Evolutionary conservation across 2,888 invertebrate genomes (phyloP).

Genomic region (Tinea trinotella): DNA sequence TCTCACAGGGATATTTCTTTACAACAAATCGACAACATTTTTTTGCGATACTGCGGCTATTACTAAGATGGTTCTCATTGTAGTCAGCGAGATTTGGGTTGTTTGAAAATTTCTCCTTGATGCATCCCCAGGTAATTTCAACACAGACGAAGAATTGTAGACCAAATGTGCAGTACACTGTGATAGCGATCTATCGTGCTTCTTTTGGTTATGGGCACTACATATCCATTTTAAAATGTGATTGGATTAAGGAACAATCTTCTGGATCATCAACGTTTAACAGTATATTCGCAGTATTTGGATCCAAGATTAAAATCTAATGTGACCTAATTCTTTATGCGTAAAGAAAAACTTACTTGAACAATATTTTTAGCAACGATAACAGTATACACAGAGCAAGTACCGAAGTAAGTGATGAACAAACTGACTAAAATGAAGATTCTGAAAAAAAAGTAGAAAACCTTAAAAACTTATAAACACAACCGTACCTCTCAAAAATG

Average conservation of each 20-base stretch:
- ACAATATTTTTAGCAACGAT: slow-evolving; percentile 90
- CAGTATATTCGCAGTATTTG: too few relatives aligned
- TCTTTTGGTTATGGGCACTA: too few relatives aligned
- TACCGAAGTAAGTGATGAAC: slow-evolving; percentile 95
- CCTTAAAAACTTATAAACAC: not conserved
- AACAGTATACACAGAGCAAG: slow-evolving; percentile 97
- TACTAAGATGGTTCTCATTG: slow-evolving; percentile 77
- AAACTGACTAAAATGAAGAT: slow-evolving; percentile 82
- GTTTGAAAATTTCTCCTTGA: slow-evolving; percentile 81
- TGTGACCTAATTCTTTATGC: not conserved
- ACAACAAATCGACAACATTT: too few relatives aligned
- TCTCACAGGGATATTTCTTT: too few relatives aligned
- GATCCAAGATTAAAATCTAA: too few relatives aligned
- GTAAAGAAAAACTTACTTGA: slow-evolving; percentile 57
- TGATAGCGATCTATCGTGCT: slow-evolving; percentile 91
- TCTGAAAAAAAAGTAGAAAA: slow-evolving; percentile 52
- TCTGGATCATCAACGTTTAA: too few relatives aligned
- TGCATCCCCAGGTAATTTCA: slow-evolving; percentile 89
- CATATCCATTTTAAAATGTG: too few relatives aligned
- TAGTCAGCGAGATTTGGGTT: slow-evolving; percentile 82
- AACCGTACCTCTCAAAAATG: not conserved
- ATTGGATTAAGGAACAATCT: too few relatives aligned
- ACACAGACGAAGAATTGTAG: slow-evolving; percentile 97
- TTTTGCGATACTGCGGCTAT: too few relatives aligned
- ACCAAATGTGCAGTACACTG: slow-evolving; percentile 95